phyloP scores from a whole-genome alignment of 2,113 vertebrate genomes.

The Mirounga angustirostris region DNA sequence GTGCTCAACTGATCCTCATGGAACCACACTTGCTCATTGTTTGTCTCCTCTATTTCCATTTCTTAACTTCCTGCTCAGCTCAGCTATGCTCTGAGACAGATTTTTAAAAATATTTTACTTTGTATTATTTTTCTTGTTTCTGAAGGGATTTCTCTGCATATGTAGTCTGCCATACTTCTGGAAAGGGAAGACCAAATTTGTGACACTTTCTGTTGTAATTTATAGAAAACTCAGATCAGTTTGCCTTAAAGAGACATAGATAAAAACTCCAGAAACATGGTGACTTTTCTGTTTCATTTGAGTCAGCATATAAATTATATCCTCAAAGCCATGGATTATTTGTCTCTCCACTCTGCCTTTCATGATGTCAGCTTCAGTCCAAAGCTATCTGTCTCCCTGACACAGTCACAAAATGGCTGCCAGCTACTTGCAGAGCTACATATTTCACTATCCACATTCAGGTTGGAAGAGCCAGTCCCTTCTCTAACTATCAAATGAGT shows the following conservation, averaged over 20 bases:
- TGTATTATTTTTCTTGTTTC: constrained; percentile 42
- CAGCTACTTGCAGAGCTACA: background rate
- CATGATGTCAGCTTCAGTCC: background rate
- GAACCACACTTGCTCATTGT: background rate
- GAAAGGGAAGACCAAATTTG: constrained; percentile 37
- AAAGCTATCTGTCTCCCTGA: background rate
- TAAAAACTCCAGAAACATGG: constrained; percentile 33
- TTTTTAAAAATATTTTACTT: background rate
- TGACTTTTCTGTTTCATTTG: constrained; percentile 47
- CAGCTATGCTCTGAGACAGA: constrained; percentile 1
- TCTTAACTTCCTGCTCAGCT: constrained; percentile 26
- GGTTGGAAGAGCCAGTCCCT: background rate
- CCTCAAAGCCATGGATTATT: background rate
- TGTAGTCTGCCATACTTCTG: background rate
- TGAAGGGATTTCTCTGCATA: constrained; percentile 28
- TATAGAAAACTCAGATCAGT: constrained; percentile 22
- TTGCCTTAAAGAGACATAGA: constrained; percentile 46
- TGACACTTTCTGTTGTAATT: constrained; percentile 33
- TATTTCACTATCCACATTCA: background rate
- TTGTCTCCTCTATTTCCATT: background rate
- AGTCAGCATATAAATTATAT: background rate
- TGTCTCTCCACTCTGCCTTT: constrained; percentile 1
- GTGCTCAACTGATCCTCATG: background rate
- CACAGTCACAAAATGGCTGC: background rate
- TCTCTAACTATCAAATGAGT: background rate